A percentile compares a stretch with the other conserved stretches of the same genome.
Conservation (phyloP, 2,113 vertebrate genomes). For the Danionella cerebrum region DNA sequence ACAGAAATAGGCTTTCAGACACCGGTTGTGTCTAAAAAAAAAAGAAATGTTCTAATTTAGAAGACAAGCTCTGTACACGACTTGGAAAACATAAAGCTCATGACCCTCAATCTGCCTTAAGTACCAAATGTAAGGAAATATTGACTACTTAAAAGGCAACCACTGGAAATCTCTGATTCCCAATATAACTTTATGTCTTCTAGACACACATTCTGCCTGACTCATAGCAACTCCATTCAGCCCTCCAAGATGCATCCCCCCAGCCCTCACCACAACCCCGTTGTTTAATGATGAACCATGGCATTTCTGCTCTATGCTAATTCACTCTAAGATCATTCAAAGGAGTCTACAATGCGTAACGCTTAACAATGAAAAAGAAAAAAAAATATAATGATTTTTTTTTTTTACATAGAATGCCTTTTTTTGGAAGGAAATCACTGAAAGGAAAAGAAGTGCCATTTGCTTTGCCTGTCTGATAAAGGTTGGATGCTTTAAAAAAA, state of each 20-base stretch:
- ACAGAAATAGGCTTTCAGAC: no score
- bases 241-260: conserved; percentile 78
- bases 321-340: conserved; percentile 75
- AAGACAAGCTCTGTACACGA: no score
- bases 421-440: neutral
- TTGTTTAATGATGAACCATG: conserved; percentile 72
- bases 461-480: neutral
- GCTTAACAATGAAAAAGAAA: conserved; percentile 9
- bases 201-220: conserved; percentile 67
- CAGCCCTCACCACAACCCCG: conserved; percentile 57
- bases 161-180: neutral
- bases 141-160: conserved; percentile 5
- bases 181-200: conserved; percentile 12
- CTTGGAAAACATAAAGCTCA: neutral
- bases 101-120: conserved; percentile 4
- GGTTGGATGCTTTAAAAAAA: conserved; percentile 1
- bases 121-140: neutral
- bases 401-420: neutral
- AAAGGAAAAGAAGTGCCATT: conserved; percentile 7
- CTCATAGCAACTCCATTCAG: conserved; percentile 70
- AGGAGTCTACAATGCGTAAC: conserved; percentile 29
- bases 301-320: conserved; percentile 81
- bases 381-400: conserved; percentile 12
- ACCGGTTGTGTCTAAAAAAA: no score
- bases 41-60: no score